Evolutionary conservation across 1,140 invertebrate genomes (phyloP), one percentile per base, ranked within the genome.

Genomic region (Geopemphigus sp.): DNA sequence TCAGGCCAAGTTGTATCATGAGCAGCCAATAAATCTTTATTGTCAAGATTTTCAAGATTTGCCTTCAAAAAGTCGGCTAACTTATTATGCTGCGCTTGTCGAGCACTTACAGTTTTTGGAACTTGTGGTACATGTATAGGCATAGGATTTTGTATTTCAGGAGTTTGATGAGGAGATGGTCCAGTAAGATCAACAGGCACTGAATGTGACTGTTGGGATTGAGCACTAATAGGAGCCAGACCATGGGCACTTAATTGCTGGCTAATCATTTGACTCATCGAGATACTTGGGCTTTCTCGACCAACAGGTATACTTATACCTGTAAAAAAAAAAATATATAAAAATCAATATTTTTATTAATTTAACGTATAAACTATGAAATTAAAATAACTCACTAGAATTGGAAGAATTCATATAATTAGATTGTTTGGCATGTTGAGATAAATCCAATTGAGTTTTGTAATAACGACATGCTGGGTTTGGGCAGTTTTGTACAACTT

Each of bases 401-500:
- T 59, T 78, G 4, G 74, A 45, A 50, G 74, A 78, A 50, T 61
- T 78, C n/a, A 78, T 50, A 8, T 78, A 78, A 47, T 78, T 78
- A 26, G 74, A 61, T 24, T 73, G 72, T 76, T 81, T 81, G 56
- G 26, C n/a, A 47, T 82, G 76, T 63, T 83, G 83, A 12, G 82
- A 74, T 22, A 84, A 57, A 64, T 84, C 83, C 85, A 93, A 86
- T 84, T 94, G 92, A 85, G 91, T 94, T 84, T 94, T 94, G 83
- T 94, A 94, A 84, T 92, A 94, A 29, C 92, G 89, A 83, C 93
- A 94, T 47, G 92, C 92, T 39, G 92, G 92, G 86, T 93, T 94
- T 0, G 92, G 93, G 83, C 93, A 94, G 82, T 93, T 94, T 84
- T 94, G 92, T 15, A 94, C 92, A 50, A 94, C 92, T 86, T 94